phyloP scores from a whole-genome alignment of 1,140 invertebrate species.

The Babylonia areolata region DNA sequence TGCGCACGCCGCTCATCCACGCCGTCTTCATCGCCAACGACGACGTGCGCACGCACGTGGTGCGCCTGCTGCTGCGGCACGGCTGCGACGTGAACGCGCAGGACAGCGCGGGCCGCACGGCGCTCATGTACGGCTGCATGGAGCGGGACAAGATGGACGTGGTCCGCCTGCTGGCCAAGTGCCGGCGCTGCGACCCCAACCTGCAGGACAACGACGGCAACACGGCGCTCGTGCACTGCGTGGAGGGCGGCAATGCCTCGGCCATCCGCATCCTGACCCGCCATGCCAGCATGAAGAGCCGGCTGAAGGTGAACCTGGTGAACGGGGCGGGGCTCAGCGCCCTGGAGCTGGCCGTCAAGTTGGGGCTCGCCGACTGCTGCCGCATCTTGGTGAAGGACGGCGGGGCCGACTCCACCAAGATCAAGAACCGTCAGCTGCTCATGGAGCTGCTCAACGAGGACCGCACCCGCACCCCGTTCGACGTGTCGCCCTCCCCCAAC shows the following conservation, averaged over 20 bases:
- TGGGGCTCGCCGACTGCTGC: conserved; percentile 53
- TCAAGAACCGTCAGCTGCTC: conserved; percentile 24
- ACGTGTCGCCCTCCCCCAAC: not conserved
- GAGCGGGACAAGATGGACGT: conserved; percentile 88
- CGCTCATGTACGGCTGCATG: conserved; percentile 93
- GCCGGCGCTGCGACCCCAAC: conserved; percentile 85
- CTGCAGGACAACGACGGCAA: conserved; percentile 83
- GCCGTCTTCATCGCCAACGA: conserved; percentile 54
- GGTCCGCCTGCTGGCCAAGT: conserved; percentile 85
- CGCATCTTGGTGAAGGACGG: conserved; percentile 52
- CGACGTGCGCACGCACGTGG: conserved; percentile 57
- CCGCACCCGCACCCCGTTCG: conserved; percentile 19
- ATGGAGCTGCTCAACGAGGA: conserved; percentile 35
- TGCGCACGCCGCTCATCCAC: conserved; percentile 60
- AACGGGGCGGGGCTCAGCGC: conserved; percentile 51
- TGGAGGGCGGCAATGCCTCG: conserved; percentile 50
- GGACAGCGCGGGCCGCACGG: conserved; percentile 92
- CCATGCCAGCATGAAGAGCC: conserved; percentile 36
- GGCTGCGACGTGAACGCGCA: conserved; percentile 93
- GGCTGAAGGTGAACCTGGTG: conserved; percentile 36
- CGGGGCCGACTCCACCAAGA: conserved; percentile 18
- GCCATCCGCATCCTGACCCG: conserved; percentile 49
- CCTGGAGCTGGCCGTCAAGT: conserved; percentile 55
- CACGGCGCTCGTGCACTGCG: conserved; percentile 58
- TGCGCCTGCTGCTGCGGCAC: conserved; percentile 56